A percentile compares a stretch with the other conserved stretches of the same genome.
phyloP scores from a whole-genome alignment of 2,113 vertebrate species.

The Oryctolagus cuniculus region DNA sequence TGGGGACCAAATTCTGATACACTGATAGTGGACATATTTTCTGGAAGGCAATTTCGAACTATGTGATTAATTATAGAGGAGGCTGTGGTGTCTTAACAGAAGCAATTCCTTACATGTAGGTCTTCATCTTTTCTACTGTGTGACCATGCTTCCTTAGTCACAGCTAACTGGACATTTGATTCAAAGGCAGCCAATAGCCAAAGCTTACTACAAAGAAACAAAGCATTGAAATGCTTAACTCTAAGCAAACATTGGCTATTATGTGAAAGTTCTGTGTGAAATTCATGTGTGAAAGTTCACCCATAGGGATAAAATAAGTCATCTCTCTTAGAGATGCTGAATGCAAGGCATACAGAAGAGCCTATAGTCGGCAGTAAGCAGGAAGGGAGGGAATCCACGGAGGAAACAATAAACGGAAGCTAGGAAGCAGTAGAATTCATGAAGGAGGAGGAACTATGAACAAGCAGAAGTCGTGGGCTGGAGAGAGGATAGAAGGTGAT shows the following conservation, averaged over 20 bases:
- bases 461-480: neutral
- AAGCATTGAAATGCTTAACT: neutral
- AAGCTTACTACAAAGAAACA: neutral
- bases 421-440: neutral
- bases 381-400: neutral
- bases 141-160: neutral
- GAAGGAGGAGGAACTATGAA: neutral
- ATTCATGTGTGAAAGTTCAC: neutral
- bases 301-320: neutral
- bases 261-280: neutral
- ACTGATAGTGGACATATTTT: neutral
- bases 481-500: neutral
- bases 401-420: neutral
- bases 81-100: neutral
- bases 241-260: neutral
- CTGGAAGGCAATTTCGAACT: neutral
- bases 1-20: neutral
- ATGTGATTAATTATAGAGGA: neutral
- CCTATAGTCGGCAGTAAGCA: neutral
- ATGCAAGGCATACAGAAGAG: neutral
- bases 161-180: neutral
- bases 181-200: neutral
- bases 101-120: neutral
- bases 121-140: neutral
- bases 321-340: neutral